Evolutionary conservation across 2,888 invertebrate species (phyloP).

Genomic region (Argyresthia albistria): DNA sequence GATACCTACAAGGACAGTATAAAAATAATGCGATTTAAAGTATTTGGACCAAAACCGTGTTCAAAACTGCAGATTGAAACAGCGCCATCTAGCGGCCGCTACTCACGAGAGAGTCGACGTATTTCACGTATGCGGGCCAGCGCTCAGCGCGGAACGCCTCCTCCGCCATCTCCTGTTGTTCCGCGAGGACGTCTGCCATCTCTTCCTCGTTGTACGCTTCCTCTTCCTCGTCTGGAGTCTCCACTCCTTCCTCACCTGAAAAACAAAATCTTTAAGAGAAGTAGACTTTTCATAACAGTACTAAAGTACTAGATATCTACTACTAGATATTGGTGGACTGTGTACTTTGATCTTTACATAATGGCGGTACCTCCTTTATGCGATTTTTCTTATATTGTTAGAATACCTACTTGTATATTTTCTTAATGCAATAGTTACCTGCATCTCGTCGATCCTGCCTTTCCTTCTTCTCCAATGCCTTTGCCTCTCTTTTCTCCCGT

Average conservation of each 20-base stretch:
- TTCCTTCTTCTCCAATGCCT: conserved; percentile 33
- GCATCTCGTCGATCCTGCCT: conserved; percentile 39
- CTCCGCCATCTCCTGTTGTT: conserved; percentile 44
- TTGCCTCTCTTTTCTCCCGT: conserved; percentile 41
- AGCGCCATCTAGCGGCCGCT: no score
- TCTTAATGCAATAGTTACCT: conserved; percentile 25
- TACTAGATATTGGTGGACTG: no score
- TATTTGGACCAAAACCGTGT: no score
- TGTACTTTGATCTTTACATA: no score
- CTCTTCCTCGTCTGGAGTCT: conserved; percentile 51
- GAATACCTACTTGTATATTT: neutral
- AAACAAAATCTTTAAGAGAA: neutral
- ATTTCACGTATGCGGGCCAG: conserved; percentile 66
- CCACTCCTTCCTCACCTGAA: conserved; percentile 45
- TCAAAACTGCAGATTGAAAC: no score
- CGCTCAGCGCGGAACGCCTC: conserved; percentile 46
- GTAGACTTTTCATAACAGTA: neutral
- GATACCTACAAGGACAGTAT: conserved; percentile 36
- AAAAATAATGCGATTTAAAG: conserved; percentile 1
- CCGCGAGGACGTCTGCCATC: conserved; percentile 55
- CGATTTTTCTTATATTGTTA: no score
- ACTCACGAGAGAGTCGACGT: conserved; percentile 52
- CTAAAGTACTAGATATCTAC: no score
- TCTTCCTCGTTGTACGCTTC: conserved; percentile 51
- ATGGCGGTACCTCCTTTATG: no score